Base-by-base conservation (phyloP, 2,113 vertebrate genomes). In the Myotis davidii region DNA sequence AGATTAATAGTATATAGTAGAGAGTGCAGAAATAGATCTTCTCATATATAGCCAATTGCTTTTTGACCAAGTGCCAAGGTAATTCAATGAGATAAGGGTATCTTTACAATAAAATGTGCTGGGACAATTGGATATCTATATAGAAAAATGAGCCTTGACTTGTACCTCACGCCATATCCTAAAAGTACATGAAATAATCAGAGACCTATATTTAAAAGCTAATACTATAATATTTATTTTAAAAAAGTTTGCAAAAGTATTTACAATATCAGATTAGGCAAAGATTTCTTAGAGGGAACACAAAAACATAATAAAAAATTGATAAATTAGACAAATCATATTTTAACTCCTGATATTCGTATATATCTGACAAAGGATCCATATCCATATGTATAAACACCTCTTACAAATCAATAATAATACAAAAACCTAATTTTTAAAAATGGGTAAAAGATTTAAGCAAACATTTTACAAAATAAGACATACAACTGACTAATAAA, bases 171-270 rank as follows among this genome's bases (percentile, higher is more conserved):
- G 48, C 27, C 50, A 72, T 16, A 83, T 27, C 17, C 21, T 82
- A 81, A 88, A 73, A 50, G 79, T 88, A 74, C 50, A 86, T 70
- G 48, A 86, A 65, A 93, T 86, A 69, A 93, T 52, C 50, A 87
- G 20, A 86, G 20, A 18, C 23, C 4, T 81, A 37, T 18, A 86
- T 14, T 16, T 72, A 9, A 45, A 83, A 90, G 32, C 37, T 93
- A 65, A 77, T 72, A 78, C 32, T 78, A 32, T 37, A 83, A 61
- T 42, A 70, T 56, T 56, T 56, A 18, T 54, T 29, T 27, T 78
- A 45, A 20, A 67, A 84, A 82, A 39, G 34, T 34, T 13, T 69
- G 29, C 10, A 78, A 86, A 82, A 61, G 16, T 59, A 9, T 79
- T 45, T 21, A 50, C 37, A 78, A 11, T 77, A 37, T 64, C 59